Base-by-base conservation (phyloP, 2,113 vertebrate species). In the Odontophorus gujanensis region DNA sequence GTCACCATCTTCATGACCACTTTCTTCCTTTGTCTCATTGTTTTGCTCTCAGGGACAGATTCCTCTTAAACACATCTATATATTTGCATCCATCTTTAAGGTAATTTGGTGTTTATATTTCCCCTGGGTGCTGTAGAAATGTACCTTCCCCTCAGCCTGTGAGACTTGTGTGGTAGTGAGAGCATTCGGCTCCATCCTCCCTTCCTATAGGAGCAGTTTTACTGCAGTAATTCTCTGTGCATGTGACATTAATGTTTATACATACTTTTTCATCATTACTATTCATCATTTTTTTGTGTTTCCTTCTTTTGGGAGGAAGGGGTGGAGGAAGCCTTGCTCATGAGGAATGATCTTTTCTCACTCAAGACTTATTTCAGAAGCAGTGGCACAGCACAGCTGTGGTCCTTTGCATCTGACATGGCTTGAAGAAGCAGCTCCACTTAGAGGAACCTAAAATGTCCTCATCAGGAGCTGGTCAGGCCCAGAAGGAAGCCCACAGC, bases 31-130 rank as follows among this genome's bases (percentile, higher is more conserved):
- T 83, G 79, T 96, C 87, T 97, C 77, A 19, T 75, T 95, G 76
- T 96, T 95, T 83, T 95, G 94, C 84, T 91, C 96, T 89, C 89
- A 97, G 97, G 97, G 96, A 97, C 92, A 95, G 97, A 22, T 81
- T 96, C 81, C 94, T 96, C 94, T 96, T 96, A 96, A 97, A 92
- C 74, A 26, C 96, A 82, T 97, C 96, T 87, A 84, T 97, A 7
- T 78, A 63, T 93, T 96, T 97, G 89, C 97, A 96, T 95, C 97
- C 97, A 11, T 95, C 96, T 81, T 89, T 97, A 97, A 97, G 97
- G 97, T 97, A 97, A 97, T 50, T 95, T 45, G 2, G 26, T 87
- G 88, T 96, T 47, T 81, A 45, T 93, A 66, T 91, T 83, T 81
- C 61, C 74, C 66, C 63, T 40, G 45, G 59, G 74, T 91, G 65